Evolutionary conservation across 2,113 vertebrate species (phyloP), one percentile per base, ranked within the genome.

Genomic region (Ranitomeya imitator): DNA sequence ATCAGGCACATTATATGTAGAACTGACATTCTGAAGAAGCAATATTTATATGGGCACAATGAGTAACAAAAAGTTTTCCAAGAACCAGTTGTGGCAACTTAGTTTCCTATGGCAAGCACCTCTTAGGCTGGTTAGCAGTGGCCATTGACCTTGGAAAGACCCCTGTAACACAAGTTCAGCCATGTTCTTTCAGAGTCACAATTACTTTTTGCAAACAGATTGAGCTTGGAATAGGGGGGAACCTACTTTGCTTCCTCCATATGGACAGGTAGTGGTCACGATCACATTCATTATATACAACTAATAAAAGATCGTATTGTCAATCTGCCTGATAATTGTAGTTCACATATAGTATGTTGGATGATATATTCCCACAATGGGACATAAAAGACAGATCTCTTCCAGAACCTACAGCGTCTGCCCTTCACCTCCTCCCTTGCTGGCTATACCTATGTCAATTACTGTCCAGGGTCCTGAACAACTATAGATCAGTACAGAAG

Each of bases 391-490:
- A 18, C 16, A 13, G 18, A 18, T 19, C 4, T 16, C 69, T 18
- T 74, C 37, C 15, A 74, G 18, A 21, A 76, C 73, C 45, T 51
- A 45, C 5, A 3, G 16, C 19, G 37, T 12, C 37, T 9, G 5
- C 14, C 15, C 9, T 13, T 11, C 71, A 74, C 31, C 18, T 37
- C 31, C 71, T 52, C 1, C 19, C 31, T 19, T 8, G 71, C 31
- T 11, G 23, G 52, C 73, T 76, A 76, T 65, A 84, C 82, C 82
- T 84, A 55, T 84, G 51, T 54, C 12, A 16, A 54, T 54, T 12
- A 21, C 82, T 84, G 63, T 84, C 82, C 82, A 71, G 15, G 82
- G 82, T 84, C n/a, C 82, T 84, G 63, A 84, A 54, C 52, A 19
- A 60, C 37, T 65, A 37, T 31, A 31, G 16, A 21, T 10, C 26